A percentile compares a stretch with the other conserved stretches of the same genome.
Conservation (phyloP, 2,888 invertebrate genomes). For the Patella ulyssiponensis region DNA sequence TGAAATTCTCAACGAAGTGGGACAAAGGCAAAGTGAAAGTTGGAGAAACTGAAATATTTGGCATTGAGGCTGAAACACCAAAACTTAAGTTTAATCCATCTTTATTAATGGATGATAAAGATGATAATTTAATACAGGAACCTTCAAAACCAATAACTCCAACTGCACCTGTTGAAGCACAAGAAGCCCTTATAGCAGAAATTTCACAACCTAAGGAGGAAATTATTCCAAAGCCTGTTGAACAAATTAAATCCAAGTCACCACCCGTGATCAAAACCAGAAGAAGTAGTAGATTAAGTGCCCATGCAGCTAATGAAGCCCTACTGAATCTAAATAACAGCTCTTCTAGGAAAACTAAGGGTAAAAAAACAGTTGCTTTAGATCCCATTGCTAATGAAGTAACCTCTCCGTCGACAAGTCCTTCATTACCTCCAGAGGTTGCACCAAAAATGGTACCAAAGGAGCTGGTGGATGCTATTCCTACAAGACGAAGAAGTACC, state of each 20-base stretch:
- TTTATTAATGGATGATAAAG: too few species aligned
- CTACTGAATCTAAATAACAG: not conserved
- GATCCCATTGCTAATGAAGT: not conserved
- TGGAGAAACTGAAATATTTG: not conserved
- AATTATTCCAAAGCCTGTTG: too few species aligned
- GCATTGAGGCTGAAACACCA: not conserved
- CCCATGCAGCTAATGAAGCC: not conserved
- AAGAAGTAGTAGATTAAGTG: constrained; percentile 6
- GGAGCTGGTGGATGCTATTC: not conserved
- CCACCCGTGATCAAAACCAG: not conserved
- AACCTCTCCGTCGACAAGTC: not conserved
- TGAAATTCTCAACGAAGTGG: not conserved
- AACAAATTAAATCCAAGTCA: not conserved
- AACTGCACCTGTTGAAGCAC: too few species aligned
- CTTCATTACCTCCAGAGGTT: not conserved
- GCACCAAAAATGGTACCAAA: not conserved
- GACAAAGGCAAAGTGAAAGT: not conserved
- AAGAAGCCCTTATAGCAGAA: too few species aligned
- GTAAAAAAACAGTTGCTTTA: not conserved
- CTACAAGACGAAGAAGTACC: not conserved
- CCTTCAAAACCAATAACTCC: too few species aligned
- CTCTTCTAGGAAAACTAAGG: not conserved
- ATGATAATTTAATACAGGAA: too few species aligned
- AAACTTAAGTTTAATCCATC: not conserved
- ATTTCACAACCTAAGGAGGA: too few species aligned